Evolutionary conservation across 2,113 vertebrate species (phyloP).

Genomic region (Gadus macrocephalus): DNA sequence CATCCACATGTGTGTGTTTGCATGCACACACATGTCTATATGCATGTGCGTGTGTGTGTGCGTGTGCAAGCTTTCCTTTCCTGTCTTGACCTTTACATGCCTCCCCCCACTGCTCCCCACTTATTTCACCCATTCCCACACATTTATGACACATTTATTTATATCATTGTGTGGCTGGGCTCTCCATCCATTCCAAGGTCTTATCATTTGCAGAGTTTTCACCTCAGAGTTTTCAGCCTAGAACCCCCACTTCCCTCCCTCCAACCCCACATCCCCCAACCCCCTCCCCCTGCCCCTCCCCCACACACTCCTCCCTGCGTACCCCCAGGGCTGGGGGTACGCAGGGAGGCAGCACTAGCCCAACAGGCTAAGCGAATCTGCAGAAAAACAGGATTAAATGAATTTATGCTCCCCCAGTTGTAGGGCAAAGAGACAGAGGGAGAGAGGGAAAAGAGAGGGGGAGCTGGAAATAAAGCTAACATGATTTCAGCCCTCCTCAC

Average conservation of each 20-base stretch:
- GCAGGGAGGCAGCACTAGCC: conserved; percentile 59
- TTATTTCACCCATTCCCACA: neutral
- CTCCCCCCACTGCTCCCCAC: conserved; percentile 15
- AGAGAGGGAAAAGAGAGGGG: conserved; percentile 28
- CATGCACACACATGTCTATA: neutral
- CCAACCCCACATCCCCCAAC: neutral
- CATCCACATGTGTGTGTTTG: neutral
- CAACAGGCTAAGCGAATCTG: conserved; percentile 69
- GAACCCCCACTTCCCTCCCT: conserved; percentile 1
- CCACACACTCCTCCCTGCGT: conserved; percentile 8
- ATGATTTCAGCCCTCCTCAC: conserved; percentile 76
- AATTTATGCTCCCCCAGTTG: conserved; percentile 72
- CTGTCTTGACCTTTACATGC: conserved; percentile 55
- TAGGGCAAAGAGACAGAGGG: conserved; percentile 2
- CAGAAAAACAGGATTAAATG: conserved; percentile 79
- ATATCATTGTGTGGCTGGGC: conserved; percentile 53
- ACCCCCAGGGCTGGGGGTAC: conserved; percentile 59
- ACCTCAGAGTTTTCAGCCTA: conserved; percentile 44
- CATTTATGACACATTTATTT: conserved; percentile 59
- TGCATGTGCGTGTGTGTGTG: no score
- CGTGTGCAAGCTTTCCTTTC: conserved; percentile 1
- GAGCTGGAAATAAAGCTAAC: conserved; percentile 68
- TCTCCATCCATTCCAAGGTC: conserved; percentile 61
- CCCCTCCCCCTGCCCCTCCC: neutral
- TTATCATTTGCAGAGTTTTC: conserved; percentile 61